These are phyloP conservation scores for Mayetiola destructor DNA, from an alignment of 2,888 invertebrate species.

Conservation along the genomic window DNA sequence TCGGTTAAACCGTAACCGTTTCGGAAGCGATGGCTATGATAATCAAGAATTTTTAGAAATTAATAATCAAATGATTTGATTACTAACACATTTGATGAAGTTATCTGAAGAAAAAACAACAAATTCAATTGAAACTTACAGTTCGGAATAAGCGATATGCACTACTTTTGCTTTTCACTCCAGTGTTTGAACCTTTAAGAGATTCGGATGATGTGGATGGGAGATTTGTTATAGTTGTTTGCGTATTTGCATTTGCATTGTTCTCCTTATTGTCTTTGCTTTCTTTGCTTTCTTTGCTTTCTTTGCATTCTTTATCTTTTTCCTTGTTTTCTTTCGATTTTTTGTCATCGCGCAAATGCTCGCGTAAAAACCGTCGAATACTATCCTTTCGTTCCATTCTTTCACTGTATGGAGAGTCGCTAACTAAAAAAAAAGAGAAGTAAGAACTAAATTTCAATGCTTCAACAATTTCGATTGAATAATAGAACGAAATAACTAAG, in stretches of 20 bases:
- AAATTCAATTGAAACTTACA: slow-evolving; percentile 16
- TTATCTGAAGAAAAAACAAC: background rate
- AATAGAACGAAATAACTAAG: background rate
- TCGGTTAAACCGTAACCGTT: slow-evolving; percentile 30
- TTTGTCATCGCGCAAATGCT: slow-evolving; percentile 17
- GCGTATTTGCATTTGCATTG: slow-evolving; percentile 21
- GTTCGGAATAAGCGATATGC: slow-evolving; percentile 20
- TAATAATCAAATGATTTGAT: background rate
- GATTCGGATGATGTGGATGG: background rate
- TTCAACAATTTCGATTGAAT: too few relatives aligned
- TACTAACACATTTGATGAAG: background rate
- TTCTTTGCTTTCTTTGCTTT: slow-evolving; percentile 7
- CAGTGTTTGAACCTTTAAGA: background rate
- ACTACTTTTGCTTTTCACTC: slow-evolving; percentile 9
- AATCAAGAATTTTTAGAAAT: too few relatives aligned
- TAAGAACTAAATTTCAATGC: too few relatives aligned
- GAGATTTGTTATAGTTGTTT: slow-evolving; percentile 26
- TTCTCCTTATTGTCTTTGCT: slow-evolving; percentile 3
- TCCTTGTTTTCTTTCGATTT: background rate
- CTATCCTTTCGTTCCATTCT: slow-evolving; percentile 31
- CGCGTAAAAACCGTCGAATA: slow-evolving; percentile 35
- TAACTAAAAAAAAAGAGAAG: too few relatives aligned
- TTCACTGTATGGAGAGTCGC: slow-evolving; percentile 20
- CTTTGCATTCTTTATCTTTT: slow-evolving; percentile 1
- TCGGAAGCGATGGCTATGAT: slow-evolving; percentile 33